These are phyloP conservation scores for Mya arenaria DNA, from an alignment of 1,140 invertebrate genomes.

Conservation along the genomic window DNA sequence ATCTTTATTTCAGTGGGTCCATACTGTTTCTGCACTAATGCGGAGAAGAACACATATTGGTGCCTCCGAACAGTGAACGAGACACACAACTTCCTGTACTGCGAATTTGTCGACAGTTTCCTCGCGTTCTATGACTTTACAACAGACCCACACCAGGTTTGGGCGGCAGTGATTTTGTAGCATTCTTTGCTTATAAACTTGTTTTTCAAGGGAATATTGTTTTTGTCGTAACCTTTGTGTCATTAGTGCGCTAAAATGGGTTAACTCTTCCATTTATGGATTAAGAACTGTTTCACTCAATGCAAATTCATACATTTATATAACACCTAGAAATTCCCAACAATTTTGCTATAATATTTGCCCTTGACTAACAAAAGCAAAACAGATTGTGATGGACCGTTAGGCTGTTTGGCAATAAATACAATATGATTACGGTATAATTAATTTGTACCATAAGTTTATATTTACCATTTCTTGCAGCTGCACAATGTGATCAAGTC, in stretches of 20 bases:
- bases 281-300: not conserved
- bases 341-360: not conserved
- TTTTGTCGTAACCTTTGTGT: too few relatives aligned
- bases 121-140: constrained; percentile 96
- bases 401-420: not conserved
- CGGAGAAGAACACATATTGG: constrained; percentile 99
- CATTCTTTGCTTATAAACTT: too few relatives aligned
- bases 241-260: too few relatives aligned
- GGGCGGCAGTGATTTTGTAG: too few relatives aligned
- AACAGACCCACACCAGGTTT: constrained; percentile 87
- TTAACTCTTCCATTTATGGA: too few relatives aligned
- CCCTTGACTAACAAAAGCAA: not conserved
- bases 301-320: not conserved
- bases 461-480: constrained; percentile 59
- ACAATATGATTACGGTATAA: not conserved
- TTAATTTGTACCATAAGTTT: not conserved
- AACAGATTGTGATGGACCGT: not conserved
- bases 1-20: constrained; percentile 86
- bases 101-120: constrained; percentile 98
- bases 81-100: constrained; percentile 98
- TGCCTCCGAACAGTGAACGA: constrained; percentile 97
- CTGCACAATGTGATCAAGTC: constrained; percentile 74
- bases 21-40: constrained; percentile 99
- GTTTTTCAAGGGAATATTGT: too few relatives aligned
- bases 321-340: not conserved